Evolutionary conservation across 2,888 invertebrate genomes (phyloP).

Genomic region (Spisula subtruncata): DNA sequence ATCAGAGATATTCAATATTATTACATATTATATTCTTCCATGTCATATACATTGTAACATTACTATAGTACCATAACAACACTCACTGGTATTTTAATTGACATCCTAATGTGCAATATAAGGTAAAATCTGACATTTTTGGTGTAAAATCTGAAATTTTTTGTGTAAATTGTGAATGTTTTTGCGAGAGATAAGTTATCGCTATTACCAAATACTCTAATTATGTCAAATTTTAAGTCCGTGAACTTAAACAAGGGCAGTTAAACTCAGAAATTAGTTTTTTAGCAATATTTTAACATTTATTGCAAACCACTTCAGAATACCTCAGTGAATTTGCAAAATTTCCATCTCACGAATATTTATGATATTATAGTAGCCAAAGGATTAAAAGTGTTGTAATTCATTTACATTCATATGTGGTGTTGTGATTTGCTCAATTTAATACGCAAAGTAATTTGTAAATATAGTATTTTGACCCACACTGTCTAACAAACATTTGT

Average conservation of each 20-base stretch:
- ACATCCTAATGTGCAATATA: too few relatives aligned
- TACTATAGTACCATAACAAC: neutral
- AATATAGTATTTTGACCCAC: too few relatives aligned
- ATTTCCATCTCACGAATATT: neutral
- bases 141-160: too few relatives aligned
- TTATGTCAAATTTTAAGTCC: too few relatives aligned
- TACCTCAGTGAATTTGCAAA: too few relatives aligned
- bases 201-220: too few relatives aligned
- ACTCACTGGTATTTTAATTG: neutral
- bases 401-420: neutral
- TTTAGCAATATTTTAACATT: neutral
- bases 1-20: neutral
- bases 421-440: conserved; percentile 2
- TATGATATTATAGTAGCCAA: neutral
- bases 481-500: too few relatives aligned
- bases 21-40: neutral
- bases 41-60: neutral
- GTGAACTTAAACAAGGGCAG: too few relatives aligned
- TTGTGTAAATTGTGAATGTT: too few relatives aligned
- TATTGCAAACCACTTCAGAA: too few relatives aligned
- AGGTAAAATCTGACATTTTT: too few relatives aligned
- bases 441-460: neutral
- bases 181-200: too few relatives aligned
- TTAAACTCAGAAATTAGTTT: neutral
- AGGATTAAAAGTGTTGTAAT: neutral